Base-by-base conservation (phyloP, 1,140 invertebrate species). In the Leptinotarsa texana region DNA sequence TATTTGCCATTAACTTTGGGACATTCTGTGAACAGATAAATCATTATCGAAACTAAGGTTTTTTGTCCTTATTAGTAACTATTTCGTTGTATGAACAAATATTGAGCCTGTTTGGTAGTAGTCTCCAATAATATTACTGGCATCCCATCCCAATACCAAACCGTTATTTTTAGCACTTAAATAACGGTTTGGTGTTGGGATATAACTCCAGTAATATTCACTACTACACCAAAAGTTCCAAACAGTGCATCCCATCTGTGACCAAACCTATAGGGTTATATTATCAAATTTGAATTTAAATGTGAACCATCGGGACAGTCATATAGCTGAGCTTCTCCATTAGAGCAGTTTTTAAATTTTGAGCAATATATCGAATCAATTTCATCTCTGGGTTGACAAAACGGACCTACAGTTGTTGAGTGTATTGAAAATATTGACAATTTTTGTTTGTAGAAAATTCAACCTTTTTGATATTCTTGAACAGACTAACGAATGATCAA, bases 311-410 rank as follows among this genome's bases (percentile, higher is more conserved):
- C 66, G 1, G 87, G 86, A 77, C 91, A 91, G 4, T 69, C 6
- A 78, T 85, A 84, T 13, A 84, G 78, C 33, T 87, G 83, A 2
- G 88, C 83, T 21, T 79, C 63, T 2, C 88, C 88, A 11, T 82
- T 84, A 1, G 85, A 83, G 76, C 91, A 92, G 42, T 87, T 84
- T 78, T 88, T 91, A 78, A 89, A 92, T 70, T 84, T 87, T 3
- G 81, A 77, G 76, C 90, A 92, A 3, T 24, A 24, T 24, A 24
- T 24, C 3, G 24, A 24, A 24, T 0, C 3, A 24, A 4, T 24
- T 24, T 24, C 24, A 27, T 42, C 33, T 42, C 33, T 8, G 27
- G 27, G 27, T 33, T 33, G 5, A 33, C 27, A 33, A 33, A 33
- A 33, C 1, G 6, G 5, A 27, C 5, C 27, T 27, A 27, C 27